Percentiles rank a stretch among this genome's conserved stretches.
These are phyloP conservation scores for Hirtodrosophila alboralis DNA, from an alignment of 2,888 invertebrate genomes.

Conservation along the genomic window DNA sequence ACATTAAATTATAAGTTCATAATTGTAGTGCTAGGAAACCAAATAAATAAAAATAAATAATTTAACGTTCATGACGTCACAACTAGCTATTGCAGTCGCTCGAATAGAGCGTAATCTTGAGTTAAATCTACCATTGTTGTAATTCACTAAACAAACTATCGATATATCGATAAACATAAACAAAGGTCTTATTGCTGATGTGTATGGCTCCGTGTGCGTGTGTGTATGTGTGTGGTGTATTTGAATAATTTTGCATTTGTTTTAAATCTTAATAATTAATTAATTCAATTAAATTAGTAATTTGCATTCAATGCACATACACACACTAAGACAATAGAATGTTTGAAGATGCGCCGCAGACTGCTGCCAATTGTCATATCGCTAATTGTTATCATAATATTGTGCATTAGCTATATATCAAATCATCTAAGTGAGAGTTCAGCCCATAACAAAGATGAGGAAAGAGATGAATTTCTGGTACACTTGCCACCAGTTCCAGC, in stretches of 20 bases:
- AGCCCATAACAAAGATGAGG: constrained; percentile 9
- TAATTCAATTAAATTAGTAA: not conserved
- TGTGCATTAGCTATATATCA: constrained; percentile 71
- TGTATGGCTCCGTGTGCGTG: constrained; percentile 1
- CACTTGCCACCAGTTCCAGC: constrained; percentile 45
- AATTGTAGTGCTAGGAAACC: no score
- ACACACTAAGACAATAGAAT: constrained; percentile 45
- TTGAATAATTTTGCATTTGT: constrained; percentile 22
- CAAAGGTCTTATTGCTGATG: not conserved
- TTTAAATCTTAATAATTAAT: constrained; percentile 6
- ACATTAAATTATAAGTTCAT: no score
- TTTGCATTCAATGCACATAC: constrained; percentile 9
- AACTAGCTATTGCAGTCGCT: no score
- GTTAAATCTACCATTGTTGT: not conserved
- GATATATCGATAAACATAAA: constrained; percentile 9
- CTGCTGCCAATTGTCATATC: constrained; percentile 70
- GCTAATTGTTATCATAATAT: constrained; percentile 67
- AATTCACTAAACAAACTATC: not conserved
- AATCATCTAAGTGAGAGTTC: constrained; percentile 46
- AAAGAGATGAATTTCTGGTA: constrained; percentile 73
- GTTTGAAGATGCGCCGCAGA: constrained; percentile 81
- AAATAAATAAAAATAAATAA: no score
- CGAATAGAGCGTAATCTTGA: no score
- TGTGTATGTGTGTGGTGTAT: constrained; percentile 5
- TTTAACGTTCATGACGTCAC: no score